These are phyloP conservation scores for Mythimna pallens DNA, from an alignment of 2,888 invertebrate species.

Conservation along the genomic window DNA sequence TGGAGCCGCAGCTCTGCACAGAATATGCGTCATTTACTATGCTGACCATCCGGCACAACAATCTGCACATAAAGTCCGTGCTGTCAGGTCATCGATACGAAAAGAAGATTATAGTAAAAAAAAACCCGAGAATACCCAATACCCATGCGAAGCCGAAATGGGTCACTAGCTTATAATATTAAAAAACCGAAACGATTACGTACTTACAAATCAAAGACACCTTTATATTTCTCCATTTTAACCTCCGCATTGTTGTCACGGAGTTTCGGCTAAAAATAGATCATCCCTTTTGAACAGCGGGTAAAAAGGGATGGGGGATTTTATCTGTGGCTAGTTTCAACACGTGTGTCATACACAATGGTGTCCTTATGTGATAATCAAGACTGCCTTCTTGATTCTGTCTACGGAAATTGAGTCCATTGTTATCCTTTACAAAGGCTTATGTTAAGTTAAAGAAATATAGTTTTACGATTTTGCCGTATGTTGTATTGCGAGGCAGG, in stretches of 20 bases:
- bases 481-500: neutral
- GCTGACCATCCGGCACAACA: too few species aligned
- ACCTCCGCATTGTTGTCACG: neutral
- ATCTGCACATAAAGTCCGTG: too few species aligned
- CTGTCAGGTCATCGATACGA: too few species aligned
- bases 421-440: conserved; percentile 19
- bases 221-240: neutral
- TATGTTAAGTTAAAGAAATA: neutral
- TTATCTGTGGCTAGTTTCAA: conserved; percentile 18
- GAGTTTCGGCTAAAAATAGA: conserved; percentile 5
- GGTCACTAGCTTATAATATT: neutral
- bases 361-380: conserved; percentile 35
- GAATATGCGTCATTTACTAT: too few species aligned
- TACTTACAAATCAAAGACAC: neutral
- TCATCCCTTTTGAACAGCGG: neutral
- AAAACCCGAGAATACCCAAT: too few species aligned
- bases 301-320: conserved; percentile 22
- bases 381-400: conserved; percentile 23
- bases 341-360: conserved; percentile 28
- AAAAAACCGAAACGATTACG: neutral
- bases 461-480: neutral
- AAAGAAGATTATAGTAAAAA: too few species aligned
- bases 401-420: conserved; percentile 30
- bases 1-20: too few species aligned
- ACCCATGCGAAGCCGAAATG: too few species aligned